A percentile compares a stretch with the other conserved stretches of the same genome.
Conservation (phyloP, 2,113 vertebrate species). For the Nyctibius bracteatus region DNA sequence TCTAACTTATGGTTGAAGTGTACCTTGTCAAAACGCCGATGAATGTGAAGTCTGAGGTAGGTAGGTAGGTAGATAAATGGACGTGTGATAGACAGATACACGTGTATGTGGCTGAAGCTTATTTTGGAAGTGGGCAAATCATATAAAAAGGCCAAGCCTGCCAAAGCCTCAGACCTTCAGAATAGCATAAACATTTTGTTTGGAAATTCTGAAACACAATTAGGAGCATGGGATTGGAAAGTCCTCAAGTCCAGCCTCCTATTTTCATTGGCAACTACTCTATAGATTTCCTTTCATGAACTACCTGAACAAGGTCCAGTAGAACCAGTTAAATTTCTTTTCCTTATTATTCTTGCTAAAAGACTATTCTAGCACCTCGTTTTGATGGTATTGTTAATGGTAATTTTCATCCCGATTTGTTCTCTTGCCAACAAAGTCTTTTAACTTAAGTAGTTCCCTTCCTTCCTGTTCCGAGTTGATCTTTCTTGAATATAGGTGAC, state of each 20-base stretch:
- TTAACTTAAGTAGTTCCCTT: background rate
- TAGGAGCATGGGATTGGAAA: background rate
- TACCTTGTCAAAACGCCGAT: background rate
- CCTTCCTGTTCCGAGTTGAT: background rate
- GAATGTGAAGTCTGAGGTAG: background rate
- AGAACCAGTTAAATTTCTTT: background rate
- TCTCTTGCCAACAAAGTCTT: background rate
- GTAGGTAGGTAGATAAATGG: too few species aligned
- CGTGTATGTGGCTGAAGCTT: background rate
- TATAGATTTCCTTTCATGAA: background rate
- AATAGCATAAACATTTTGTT: background rate
- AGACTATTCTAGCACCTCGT: background rate
- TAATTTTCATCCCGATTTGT: background rate
- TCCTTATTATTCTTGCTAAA: background rate
- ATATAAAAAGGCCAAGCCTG: background rate
- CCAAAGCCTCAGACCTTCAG: background rate
- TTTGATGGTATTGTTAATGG: background rate
- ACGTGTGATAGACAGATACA: background rate
- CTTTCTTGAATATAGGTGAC: background rate
- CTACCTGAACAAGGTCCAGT: background rate
- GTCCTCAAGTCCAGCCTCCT: background rate
- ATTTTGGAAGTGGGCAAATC: background rate
- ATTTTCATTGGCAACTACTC: background rate
- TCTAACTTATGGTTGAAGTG: background rate
- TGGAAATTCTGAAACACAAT: background rate